Percentiles rank a stretch among this genome's conserved stretches.
phyloP scores from a whole-genome alignment of 2,797 vertebrate genomes.

The Catharus ustulatus region DNA sequence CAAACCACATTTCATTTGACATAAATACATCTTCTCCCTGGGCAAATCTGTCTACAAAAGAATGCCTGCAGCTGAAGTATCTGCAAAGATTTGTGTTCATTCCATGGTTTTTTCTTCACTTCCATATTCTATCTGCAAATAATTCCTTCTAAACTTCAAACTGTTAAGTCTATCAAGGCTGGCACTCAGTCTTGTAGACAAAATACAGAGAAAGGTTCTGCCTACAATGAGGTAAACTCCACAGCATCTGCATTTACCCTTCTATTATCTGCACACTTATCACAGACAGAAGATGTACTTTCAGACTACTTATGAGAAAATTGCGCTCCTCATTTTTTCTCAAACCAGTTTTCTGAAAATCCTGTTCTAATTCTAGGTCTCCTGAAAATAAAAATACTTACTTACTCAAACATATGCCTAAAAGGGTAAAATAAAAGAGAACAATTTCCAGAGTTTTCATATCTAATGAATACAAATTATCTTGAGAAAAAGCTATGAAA shows the following conservation, averaged over 20 bases:
- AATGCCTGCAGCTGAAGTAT: not conserved
- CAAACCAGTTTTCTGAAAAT: not conserved
- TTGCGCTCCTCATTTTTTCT: not conserved
- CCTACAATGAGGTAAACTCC: not conserved
- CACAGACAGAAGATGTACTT: not conserved
- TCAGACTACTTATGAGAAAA: not conserved
- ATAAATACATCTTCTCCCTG: not conserved
- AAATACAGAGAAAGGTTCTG: not conserved
- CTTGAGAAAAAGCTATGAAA: not conserved
- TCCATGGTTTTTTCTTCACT: not conserved
- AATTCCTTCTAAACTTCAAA: not conserved
- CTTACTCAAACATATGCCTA: not conserved
- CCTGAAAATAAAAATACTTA: not conserved
- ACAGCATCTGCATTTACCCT: not conserved
- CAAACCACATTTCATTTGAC: not conserved
- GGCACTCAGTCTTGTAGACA: not conserved
- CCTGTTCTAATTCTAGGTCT: not conserved
- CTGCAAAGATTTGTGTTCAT: not conserved
- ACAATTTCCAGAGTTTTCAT: not conserved
- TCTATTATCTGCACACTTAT: not conserved
- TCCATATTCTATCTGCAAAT: not conserved
- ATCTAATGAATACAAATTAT: not conserved
- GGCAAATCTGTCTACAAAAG: not conserved
- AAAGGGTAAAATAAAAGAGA: not conserved
- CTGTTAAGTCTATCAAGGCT: not conserved